A percentile compares a stretch with the other conserved stretches of the same genome.
These are phyloP conservation scores for Zapornia atra DNA, from an alignment of 2,113 vertebrate genomes.

Conservation along the genomic window DNA sequence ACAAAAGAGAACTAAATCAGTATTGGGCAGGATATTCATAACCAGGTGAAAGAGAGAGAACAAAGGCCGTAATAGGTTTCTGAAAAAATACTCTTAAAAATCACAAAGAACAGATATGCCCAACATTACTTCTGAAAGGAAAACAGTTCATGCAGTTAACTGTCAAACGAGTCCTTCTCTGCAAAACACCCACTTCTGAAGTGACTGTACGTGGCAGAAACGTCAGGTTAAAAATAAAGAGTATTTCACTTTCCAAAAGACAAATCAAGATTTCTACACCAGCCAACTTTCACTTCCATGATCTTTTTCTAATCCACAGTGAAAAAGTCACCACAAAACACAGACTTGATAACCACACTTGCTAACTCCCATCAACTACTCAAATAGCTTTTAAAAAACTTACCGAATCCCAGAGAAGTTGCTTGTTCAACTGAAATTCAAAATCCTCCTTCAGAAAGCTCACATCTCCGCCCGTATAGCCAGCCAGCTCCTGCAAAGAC, in stretches of 20 bases:
- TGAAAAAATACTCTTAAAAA: neutral
- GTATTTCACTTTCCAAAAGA: neutral
- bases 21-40: neutral
- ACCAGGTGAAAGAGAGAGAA: neutral
- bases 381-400: neutral
- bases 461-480: constrained; percentile 92
- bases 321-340: neutral
- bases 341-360: neutral
- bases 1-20: neutral
- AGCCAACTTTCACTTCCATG: neutral
- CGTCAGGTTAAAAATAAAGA: neutral
- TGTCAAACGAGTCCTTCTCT: neutral
- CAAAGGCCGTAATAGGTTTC: neutral
- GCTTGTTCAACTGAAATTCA: constrained; percentile 90
- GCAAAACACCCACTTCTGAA: neutral
- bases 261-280: neutral
- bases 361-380: neutral
- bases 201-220: neutral
- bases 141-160: neutral
- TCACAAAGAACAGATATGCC: neutral
- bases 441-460: constrained; percentile 94
- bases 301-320: neutral
- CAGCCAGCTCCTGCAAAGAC: constrained; percentile 87
- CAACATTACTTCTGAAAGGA: neutral
- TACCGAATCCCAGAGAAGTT: constrained; percentile 88